Evolutionary conservation across 2,888 invertebrate species (phyloP).

Genomic region (Balanococcus diminutus): DNA sequence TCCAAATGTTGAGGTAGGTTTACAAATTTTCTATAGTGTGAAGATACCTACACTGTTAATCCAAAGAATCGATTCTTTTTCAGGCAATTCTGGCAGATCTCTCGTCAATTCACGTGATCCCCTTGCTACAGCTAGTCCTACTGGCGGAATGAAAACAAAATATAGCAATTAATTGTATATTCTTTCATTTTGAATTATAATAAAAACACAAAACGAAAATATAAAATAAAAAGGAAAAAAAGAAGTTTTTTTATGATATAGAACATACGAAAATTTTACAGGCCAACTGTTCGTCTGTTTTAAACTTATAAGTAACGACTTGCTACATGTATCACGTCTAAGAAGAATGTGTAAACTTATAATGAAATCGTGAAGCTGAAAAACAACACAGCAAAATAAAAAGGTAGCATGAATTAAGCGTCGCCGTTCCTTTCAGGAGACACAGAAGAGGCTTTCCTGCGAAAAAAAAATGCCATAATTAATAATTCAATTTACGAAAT

Average conservation of each 20-base stretch:
- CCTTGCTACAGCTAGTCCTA: constrained; percentile 73
- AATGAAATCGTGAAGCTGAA: not conserved
- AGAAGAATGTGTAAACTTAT: constrained; percentile 5
- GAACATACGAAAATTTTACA: not conserved
- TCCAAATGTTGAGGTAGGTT: constrained; percentile 74
- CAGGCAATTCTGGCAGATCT: constrained; percentile 83
- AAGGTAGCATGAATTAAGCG: not conserved
- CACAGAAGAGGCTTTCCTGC: not conserved
- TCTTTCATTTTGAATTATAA: not conserved
- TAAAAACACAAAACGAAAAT: constrained; percentile 21
- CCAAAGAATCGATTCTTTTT: constrained; percentile 58
- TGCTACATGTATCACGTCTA: not conserved
- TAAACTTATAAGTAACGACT: not conserved
- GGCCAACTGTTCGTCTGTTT: not conserved
- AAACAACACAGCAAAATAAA: not conserved
- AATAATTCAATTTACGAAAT: not conserved
- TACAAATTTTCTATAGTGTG: no score
- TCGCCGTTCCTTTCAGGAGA: constrained; percentile 32
- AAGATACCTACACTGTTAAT: not conserved
- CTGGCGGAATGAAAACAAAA: not conserved
- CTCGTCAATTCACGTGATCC: constrained; percentile 84
- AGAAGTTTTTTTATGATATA: not conserved
- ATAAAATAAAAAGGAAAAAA: not conserved
- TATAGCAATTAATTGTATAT: not conserved
- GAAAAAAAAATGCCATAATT: not conserved